phyloP scores from a whole-genome alignment of 30 jellyfish, hydroid and myxozoan species.

The Chironex yamaguchii region DNA sequence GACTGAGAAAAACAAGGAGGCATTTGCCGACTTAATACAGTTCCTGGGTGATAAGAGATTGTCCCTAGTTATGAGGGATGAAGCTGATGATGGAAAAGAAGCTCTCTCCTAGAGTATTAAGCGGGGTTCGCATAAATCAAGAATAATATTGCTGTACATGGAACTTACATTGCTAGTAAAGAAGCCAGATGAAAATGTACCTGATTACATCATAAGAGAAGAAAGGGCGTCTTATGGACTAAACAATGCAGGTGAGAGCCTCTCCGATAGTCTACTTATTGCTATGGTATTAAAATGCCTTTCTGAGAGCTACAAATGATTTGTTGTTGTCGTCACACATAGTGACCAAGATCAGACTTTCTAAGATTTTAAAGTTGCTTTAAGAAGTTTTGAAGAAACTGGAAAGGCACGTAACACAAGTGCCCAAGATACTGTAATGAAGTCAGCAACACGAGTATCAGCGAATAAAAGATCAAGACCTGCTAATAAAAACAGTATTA shows the following conservation, averaged over 20 bases:
- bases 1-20: constrained; percentile 8
- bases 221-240: constrained; percentile 51
- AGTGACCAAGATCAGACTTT: constrained; percentile 35
- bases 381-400: constrained; percentile 28
- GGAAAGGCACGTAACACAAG: no score
- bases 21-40: constrained; percentile 41
- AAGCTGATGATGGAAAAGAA: constrained; percentile 47
- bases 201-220: constrained; percentile 48
- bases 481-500: no score
- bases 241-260: constrained; percentile 29
- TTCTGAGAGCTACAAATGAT: constrained; percentile 60
- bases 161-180: constrained; percentile 37
- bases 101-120: constrained; percentile 37
- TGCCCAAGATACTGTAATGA: no score
- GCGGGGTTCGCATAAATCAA: constrained; percentile 44
- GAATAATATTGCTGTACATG: constrained; percentile 22
- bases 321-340: constrained; percentile 58
- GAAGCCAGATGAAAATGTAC: constrained; percentile 18
- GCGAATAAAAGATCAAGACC: no score
- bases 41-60: constrained; percentile 41
- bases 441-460: not conserved
- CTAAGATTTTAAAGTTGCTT: constrained; percentile 25
- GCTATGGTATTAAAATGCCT: constrained; percentile 71
- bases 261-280: constrained; percentile 57
- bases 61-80: constrained; percentile 53